Conservation (phyloP, 1,140 invertebrate genomes). For the Gonatopus flavifemur region DNA sequence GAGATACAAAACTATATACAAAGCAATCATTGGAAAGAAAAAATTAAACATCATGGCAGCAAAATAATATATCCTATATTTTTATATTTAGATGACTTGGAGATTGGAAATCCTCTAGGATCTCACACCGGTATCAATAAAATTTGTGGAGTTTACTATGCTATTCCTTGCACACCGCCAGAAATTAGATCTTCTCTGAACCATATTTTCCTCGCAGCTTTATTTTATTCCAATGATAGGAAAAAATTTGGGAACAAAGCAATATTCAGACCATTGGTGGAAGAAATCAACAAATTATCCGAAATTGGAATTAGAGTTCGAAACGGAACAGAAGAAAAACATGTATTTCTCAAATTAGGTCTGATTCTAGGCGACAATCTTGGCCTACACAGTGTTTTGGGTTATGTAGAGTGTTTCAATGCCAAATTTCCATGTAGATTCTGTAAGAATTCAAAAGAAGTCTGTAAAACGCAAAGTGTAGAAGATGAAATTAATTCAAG, state of each 20-base stretch:
- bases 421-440: conserved; percentile 17
- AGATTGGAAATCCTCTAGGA: conserved; percentile 15
- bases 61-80: conserved; percentile 22
- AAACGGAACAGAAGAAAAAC: not conserved
- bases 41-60: too few relatives aligned
- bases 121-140: conserved; percentile 17
- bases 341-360: conserved; percentile 12
- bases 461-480: not conserved
- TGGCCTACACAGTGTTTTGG: conserved; percentile 15
- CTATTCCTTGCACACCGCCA: conserved; percentile 9
- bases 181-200: not conserved
- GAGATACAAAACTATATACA: conserved; percentile 13
- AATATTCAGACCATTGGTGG: conserved; percentile 18
- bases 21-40: conserved; percentile 1
- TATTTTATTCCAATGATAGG: conserved; percentile 9
- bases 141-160: conserved; percentile 11
- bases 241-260: conserved; percentile 15
- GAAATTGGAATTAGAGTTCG: conserved; percentile 13
- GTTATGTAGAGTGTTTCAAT: conserved; percentile 12
- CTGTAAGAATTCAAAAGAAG: conserved; percentile 6
- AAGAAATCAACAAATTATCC: conserved; percentile 19
- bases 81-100: conserved; percentile 26
- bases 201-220: not conserved
- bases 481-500: conserved; percentile 2
- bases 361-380: conserved; percentile 20